Base-by-base conservation (phyloP, 1,140 invertebrate genomes). In the Sinonovacula constricta region DNA sequence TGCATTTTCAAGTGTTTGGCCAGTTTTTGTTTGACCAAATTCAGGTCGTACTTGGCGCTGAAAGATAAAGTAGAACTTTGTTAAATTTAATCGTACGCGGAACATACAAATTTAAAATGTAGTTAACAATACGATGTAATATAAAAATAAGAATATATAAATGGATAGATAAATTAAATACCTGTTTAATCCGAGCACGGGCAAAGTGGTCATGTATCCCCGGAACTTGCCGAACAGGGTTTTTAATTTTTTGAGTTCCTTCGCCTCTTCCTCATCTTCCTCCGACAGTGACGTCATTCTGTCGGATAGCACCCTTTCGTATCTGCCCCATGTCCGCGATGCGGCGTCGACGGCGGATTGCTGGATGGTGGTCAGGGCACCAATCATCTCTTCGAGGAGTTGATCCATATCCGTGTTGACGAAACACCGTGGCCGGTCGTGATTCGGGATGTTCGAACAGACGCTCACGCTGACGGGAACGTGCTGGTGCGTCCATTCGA, bases 41-140 rank as follows among this genome's bases (percentile, higher is more conserved):
- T 82, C 2, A 82, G 5, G 31, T 82, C 81, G 39, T 82, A 82
- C 14, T 62, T 80, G 14, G 33, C 34, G 30, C 65, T 76, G 31
- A 77, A 71, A 54, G 14, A 31, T 26, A 3, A 59, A 31, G 14
- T 59, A 26, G 10, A 30, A 14, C 3, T 30, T 12, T 30, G 10
- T 4, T 5, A 2, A 3, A 30, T 59, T 14, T 28, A 59, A 28
- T 4, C 18, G 26, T 3, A 59, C 2, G 3, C 3, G 3, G 10
- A 59, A 26, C 24, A 15, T 59, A 26, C 15, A 4, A 3, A 59
- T 7, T 7, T 3, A 18, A 18, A 30, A 31, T 24, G 28, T 59
- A 12, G 7, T 22, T 4, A 15, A n/a, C 15, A 72, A 81, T 1
- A 68, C 80, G 4, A 81, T 45, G 3, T 60, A 39, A 24, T 24